These are phyloP conservation scores for Pseudoatta argentina DNA, from an alignment of 1,140 invertebrate genomes.

Conservation along the genomic window DNA sequence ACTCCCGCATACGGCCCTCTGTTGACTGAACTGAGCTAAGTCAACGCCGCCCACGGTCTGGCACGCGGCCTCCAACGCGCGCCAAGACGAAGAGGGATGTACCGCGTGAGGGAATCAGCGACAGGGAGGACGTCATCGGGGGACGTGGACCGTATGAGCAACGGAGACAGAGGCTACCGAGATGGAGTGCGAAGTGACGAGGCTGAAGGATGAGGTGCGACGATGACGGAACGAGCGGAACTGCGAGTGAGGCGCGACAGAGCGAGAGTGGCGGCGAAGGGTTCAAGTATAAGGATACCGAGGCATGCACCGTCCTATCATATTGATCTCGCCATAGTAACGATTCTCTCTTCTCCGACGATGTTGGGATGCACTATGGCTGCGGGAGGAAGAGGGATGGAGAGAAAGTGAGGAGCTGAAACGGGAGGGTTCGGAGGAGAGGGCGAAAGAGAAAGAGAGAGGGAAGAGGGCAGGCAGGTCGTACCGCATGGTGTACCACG, in stretches of 20 bases:
- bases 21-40: conserved; percentile 76
- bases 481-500: conserved; percentile 80
- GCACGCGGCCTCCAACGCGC: conserved; percentile 55
- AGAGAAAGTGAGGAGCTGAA: conserved; percentile 46
- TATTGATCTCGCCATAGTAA: conserved; percentile 86
- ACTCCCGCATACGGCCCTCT: conserved; percentile 70
- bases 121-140: conserved; percentile 13
- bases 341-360: conserved; percentile 85
- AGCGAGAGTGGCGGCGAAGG: conserved; percentile 68
- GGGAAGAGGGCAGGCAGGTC: conserved; percentile 73
- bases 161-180: conserved; percentile 14
- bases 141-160: conserved; percentile 23
- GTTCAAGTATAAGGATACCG: conserved; percentile 78
- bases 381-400: conserved; percentile 67
- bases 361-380: conserved; percentile 83
- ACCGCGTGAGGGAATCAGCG: neutral
- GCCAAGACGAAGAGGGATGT: conserved; percentile 43
- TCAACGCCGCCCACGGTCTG: conserved; percentile 73
- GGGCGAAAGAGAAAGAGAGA: conserved; percentile 56
- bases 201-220: conserved; percentile 5
- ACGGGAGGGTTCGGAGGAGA: conserved; percentile 1
- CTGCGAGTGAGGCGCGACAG: conserved; percentile 9
- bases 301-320: conserved; percentile 84
- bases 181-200: conserved; percentile 8
- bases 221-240: conserved; percentile 41